These are phyloP conservation scores for Corbicula japonica DNA, from an alignment of 2,888 invertebrate species.

Conservation along the genomic window DNA sequence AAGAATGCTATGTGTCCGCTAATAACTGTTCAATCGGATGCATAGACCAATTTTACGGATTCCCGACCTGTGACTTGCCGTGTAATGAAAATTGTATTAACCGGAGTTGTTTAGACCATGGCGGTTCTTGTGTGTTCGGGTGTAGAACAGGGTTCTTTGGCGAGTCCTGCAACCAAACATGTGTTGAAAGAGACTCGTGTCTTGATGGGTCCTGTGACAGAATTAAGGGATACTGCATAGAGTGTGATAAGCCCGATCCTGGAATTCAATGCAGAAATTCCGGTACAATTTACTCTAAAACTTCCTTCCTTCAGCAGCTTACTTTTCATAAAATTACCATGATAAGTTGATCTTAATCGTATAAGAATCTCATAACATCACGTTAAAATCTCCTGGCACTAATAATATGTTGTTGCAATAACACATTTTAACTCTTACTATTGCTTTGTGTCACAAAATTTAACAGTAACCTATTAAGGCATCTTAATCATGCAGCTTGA, in stretches of 20 bases:
- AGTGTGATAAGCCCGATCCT: slow-evolving; percentile 27
- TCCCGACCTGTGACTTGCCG: slow-evolving; percentile 31
- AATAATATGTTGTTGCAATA: too few relatives aligned
- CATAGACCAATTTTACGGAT: slow-evolving; percentile 36
- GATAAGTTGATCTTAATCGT: too few relatives aligned
- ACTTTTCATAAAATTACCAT: too few relatives aligned
- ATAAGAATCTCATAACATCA: too few relatives aligned
- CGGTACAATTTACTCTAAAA: too few relatives aligned
- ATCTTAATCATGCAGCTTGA: too few relatives aligned
- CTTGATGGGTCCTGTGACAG: slow-evolving; percentile 47
- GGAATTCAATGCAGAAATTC: slow-evolving; percentile 48
- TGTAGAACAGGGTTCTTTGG: slow-evolving; percentile 51
- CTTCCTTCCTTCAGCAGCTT: too few relatives aligned
- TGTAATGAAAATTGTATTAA: slow-evolving; percentile 45
- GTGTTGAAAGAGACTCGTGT: slow-evolving; percentile 40
- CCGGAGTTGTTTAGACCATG: slow-evolving; percentile 33
- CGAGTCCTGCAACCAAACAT: slow-evolving; percentile 31
- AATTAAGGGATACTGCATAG: slow-evolving; percentile 41
- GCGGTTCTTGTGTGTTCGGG: slow-evolving; percentile 46
- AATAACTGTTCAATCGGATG: slow-evolving; percentile 56
- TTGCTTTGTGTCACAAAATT: too few relatives aligned
- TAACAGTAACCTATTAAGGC: too few relatives aligned
- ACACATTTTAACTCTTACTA: too few relatives aligned
- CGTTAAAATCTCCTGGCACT: too few relatives aligned
- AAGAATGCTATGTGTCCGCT: slow-evolving; percentile 27